These are phyloP conservation scores for Capitulum mitella DNA, from an alignment of 2,888 invertebrate species.

Conservation along the genomic window DNA sequence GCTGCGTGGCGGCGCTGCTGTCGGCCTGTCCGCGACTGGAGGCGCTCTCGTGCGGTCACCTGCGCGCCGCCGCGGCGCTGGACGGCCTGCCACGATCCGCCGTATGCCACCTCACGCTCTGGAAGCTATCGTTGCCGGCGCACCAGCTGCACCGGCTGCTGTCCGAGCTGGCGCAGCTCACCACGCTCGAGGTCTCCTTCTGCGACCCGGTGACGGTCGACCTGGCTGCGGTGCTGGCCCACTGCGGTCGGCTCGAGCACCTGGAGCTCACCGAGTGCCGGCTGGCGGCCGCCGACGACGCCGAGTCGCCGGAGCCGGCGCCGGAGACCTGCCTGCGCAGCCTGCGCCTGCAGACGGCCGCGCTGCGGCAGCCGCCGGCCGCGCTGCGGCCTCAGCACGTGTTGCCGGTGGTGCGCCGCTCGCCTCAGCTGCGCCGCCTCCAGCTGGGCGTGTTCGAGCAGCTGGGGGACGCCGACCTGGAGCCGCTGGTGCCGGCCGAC, in stretches of 20 bases:
- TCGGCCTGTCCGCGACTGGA: neutral
- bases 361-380: neutral
- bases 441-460: neutral
- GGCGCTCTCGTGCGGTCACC: neutral
- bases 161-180: neutral
- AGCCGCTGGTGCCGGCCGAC: neutral
- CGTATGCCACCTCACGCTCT: neutral
- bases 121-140: neutral
- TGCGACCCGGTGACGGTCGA: neutral
- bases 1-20: neutral
- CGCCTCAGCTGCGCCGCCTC: neutral
- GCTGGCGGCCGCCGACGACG: neutral
- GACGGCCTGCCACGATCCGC: neutral
- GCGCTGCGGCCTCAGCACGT: neutral
- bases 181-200: neutral
- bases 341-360: slow-evolving; percentile 5
- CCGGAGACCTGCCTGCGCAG: neutral
- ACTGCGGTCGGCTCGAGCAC: neutral
- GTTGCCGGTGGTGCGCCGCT: neutral
- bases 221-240: neutral
- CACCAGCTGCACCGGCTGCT: neutral
- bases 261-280: slow-evolving; percentile 20
- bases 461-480: neutral
- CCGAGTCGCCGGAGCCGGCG: neutral
- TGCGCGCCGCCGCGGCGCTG: neutral